Conservation (phyloP, 2,113 vertebrate species). For the Balaeniceps rex region DNA sequence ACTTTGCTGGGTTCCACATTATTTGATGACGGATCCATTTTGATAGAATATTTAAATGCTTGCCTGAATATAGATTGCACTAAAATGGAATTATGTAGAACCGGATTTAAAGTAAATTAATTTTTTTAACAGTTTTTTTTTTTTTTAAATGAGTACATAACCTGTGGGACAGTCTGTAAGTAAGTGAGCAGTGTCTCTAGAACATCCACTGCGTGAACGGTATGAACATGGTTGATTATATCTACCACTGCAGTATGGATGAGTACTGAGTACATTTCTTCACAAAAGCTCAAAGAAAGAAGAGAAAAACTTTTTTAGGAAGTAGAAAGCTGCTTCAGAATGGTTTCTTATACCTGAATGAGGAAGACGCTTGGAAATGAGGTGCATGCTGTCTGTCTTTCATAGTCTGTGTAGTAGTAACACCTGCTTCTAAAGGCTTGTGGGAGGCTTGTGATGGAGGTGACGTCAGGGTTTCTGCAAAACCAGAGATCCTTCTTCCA, state of each 20-base stretch:
- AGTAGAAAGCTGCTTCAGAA: background rate
- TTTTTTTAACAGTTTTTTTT: background rate
- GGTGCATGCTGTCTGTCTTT: background rate
- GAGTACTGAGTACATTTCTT: background rate
- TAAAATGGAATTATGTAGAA: slow-evolving; percentile 50
- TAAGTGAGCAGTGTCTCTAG: background rate
- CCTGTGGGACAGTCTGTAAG: slow-evolving; percentile 18
- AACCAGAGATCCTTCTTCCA: background rate
- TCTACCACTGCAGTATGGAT: background rate
- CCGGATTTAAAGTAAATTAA: slow-evolving; percentile 54
- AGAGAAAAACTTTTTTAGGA: background rate
- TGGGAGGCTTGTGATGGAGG: background rate
- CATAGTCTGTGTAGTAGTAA: background rate
- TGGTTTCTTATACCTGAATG: background rate
- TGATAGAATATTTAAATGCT: slow-evolving; percentile 72
- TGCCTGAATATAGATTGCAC: slow-evolving; percentile 41
- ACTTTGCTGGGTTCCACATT: slow-evolving; percentile 60
- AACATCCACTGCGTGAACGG: background rate
- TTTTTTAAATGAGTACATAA: background rate
- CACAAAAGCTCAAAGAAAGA: background rate
- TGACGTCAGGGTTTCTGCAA: background rate
- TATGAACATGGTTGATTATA: background rate
- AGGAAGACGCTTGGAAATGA: background rate
- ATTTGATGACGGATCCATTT: slow-evolving; percentile 68
- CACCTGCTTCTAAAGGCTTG: background rate